Percentiles rank a stretch among this genome's conserved stretches.
phyloP scores from a whole-genome alignment of 2,888 invertebrate genomes.

The Alsophila aescularia region DNA sequence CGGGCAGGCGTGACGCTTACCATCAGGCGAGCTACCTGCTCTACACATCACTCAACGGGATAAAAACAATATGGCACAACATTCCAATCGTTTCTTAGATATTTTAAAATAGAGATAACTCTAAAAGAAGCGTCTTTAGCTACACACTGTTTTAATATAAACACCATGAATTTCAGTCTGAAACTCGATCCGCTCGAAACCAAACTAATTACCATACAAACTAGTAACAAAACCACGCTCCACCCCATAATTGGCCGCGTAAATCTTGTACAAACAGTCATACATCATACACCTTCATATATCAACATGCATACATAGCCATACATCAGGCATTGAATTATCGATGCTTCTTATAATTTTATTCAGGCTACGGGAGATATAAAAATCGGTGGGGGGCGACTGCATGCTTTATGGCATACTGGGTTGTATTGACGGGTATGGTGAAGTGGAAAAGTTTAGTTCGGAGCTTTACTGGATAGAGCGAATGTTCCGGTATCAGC shows the following conservation, averaged over 20 bases:
- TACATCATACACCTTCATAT: conserved; percentile 67
- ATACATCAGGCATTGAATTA: conserved; percentile 28
- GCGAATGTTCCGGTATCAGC: too few species aligned
- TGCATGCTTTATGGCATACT: conserved; percentile 62
- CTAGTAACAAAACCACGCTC: conserved; percentile 36
- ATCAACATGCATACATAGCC: conserved; percentile 47
- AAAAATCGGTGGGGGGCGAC: conserved; percentile 78
- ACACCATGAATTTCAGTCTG: background rate
- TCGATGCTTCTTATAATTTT: conserved; percentile 66
- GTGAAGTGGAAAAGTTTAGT: conserved; percentile 43
- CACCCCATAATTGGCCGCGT: conserved; percentile 37
- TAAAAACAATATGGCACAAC: too few species aligned
- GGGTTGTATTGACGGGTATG: conserved; percentile 35
- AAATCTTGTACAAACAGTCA: conserved; percentile 48
- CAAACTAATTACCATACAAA: conserved; percentile 28
- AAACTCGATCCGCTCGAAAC: conserved; percentile 3
- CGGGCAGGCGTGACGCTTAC: too few species aligned
- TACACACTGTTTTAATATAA: background rate
- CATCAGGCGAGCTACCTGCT: too few species aligned
- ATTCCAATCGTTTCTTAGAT: too few species aligned
- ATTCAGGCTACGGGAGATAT: conserved; percentile 73
- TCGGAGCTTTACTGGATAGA: background rate
- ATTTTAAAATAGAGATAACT: too few species aligned
- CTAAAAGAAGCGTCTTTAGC: too few species aligned
- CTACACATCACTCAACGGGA: too few species aligned